Conservation (phyloP, 2,797 vertebrate species). For the Scyliorhinus canicula region DNA sequence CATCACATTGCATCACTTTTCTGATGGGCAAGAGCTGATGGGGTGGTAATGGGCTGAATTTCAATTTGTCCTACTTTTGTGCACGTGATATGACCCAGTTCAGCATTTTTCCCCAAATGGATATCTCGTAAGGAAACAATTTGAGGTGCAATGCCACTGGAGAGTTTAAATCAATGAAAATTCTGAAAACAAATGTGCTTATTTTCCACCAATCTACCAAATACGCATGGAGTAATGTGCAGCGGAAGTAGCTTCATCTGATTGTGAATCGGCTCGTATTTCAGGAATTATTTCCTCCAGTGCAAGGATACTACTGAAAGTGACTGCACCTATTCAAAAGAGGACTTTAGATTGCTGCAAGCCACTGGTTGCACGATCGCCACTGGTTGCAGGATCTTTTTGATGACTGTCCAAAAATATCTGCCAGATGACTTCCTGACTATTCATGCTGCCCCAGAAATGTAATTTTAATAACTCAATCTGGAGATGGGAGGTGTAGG, state of each 20-base stretch:
- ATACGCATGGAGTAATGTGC: background rate
- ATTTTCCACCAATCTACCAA: background rate
- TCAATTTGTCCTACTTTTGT: too few species aligned
- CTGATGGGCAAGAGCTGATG: too few species aligned
- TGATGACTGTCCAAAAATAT: background rate
- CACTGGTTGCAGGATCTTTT: too few species aligned
- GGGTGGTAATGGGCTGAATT: too few species aligned
- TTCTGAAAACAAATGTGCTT: background rate
- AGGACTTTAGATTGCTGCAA: too few species aligned
- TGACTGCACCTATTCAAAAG: too few species aligned
- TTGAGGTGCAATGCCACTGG: background rate
- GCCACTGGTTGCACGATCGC: too few species aligned
- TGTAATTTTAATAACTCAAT: background rate
- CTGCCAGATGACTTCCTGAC: background rate
- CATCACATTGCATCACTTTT: too few species aligned
- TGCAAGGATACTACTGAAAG: too few species aligned
- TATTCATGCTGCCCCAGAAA: background rate
- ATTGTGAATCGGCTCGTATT: background rate
- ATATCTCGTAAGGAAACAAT: background rate
- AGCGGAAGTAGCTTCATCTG: background rate
- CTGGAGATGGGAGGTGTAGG: background rate
- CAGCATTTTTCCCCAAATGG: background rate
- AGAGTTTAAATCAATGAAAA: background rate
- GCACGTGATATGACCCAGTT: background rate
- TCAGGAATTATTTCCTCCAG: too few species aligned